phyloP scores from a whole-genome alignment of 2,888 invertebrate genomes.

The Macroteleia sp. region DNA sequence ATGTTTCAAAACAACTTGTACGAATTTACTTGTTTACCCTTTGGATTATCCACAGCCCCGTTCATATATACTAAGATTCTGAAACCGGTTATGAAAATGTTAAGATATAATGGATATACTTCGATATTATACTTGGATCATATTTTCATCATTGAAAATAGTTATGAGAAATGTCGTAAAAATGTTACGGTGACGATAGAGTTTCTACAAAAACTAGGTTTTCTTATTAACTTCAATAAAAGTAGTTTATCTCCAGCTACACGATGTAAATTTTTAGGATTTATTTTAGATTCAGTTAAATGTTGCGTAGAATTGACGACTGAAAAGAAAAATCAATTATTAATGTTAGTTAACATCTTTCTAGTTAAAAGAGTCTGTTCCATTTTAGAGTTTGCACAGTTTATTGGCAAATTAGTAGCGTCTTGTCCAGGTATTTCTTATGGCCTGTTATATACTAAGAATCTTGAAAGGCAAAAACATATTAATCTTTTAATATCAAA shows the following conservation, averaged over 20 bases:
- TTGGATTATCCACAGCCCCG: constrained; percentile 10
- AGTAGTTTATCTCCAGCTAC: neutral
- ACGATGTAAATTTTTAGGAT: constrained; percentile 11
- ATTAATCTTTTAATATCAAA: neutral
- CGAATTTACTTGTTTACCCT: constrained; percentile 59
- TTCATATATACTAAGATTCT: neutral
- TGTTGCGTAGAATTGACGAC: constrained; percentile 6
- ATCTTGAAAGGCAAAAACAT: neutral
- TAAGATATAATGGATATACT: too few species aligned
- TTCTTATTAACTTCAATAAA: constrained; percentile 8
- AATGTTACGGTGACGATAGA: neutral
- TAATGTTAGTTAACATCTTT: neutral
- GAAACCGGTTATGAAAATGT: neutral
- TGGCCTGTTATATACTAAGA: neutral
- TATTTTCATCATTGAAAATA: too few species aligned
- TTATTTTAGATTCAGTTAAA: constrained; percentile 1
- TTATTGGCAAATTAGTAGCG: too few species aligned
- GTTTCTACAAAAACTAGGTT: neutral
- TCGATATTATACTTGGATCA: too few species aligned
- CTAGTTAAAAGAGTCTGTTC: neutral
- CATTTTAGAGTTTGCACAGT: too few species aligned
- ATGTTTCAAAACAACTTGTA: constrained; percentile 39
- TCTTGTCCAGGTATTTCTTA: too few species aligned
- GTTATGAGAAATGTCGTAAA: neutral
- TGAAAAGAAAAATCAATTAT: constrained; percentile 1